These are phyloP conservation scores for Nemopilema nomurai DNA, from an alignment of 30 jellyfish, hydroid and myxozoan genomes.

Conservation along the genomic window DNA sequence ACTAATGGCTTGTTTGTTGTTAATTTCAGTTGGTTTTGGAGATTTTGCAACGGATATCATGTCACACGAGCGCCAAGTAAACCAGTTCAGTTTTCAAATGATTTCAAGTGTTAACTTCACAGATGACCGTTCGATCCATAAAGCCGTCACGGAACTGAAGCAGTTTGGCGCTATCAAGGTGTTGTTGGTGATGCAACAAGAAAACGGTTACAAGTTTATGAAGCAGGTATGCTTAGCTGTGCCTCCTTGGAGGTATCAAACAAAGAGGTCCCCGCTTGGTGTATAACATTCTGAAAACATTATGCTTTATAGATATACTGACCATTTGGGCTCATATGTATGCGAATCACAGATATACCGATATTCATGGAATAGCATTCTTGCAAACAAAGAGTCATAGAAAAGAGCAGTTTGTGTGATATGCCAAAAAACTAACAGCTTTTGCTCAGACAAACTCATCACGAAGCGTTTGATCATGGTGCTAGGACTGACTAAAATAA, in stretches of 20 bases:
- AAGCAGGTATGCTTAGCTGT: slow-evolving; percentile 27
- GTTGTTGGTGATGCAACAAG: slow-evolving; percentile 58
- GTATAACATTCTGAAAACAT: background rate
- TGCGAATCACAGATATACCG: too few species aligned
- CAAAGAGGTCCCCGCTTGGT: background rate
- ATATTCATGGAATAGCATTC: too few species aligned
- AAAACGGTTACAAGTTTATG: slow-evolving; percentile 52
- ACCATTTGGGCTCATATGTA: too few species aligned
- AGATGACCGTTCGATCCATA: slow-evolving; percentile 15
- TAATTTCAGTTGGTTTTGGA: slow-evolving; percentile 45
- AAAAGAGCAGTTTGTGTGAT: too few species aligned
- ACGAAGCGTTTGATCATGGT: too few species aligned
- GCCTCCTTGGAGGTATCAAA: background rate
- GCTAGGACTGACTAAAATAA: too few species aligned
- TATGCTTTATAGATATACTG: too few species aligned
- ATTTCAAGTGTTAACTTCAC: slow-evolving; percentile 64
- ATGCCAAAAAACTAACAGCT: too few species aligned
- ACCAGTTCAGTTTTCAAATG: slow-evolving; percentile 56
- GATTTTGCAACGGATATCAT: slow-evolving; percentile 62
- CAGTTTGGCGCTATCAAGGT: slow-evolving; percentile 64
- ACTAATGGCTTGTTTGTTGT: background rate
- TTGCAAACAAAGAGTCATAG: too few species aligned
- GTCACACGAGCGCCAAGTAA: slow-evolving; percentile 60
- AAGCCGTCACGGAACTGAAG: slow-evolving; percentile 53
- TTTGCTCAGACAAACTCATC: too few species aligned